A percentile compares a stretch with the other conserved stretches of the same genome.
phyloP scores from a whole-genome alignment of 2,888 invertebrate genomes.

The Hemithea aestivaria region DNA sequence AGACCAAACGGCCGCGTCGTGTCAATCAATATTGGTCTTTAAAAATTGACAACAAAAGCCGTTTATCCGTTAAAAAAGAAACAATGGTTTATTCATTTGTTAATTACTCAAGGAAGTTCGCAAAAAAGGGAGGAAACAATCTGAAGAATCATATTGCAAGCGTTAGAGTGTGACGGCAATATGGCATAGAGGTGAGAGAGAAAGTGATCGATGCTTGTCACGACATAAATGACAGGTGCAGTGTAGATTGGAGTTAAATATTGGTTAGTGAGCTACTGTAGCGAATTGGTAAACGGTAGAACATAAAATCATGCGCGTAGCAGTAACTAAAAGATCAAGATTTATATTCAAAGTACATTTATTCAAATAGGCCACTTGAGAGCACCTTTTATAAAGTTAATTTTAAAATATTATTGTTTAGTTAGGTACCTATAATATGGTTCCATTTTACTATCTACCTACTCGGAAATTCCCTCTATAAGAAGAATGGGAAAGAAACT shows the following conservation, averaged over 20 bases:
- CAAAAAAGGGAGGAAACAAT: slow-evolving; percentile 40
- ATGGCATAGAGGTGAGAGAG: slow-evolving; percentile 47
- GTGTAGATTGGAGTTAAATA: slow-evolving; percentile 40
- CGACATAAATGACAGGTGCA: slow-evolving; percentile 46
- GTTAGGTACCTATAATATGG: no score
- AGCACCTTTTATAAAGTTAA: no score
- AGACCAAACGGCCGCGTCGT: slow-evolving; percentile 23
- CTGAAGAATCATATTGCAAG: slow-evolving; percentile 40
- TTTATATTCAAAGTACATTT: no score
- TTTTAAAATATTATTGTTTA: no score
- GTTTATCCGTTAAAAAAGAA: slow-evolving; percentile 29
- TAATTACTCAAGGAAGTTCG: slow-evolving; percentile 64
- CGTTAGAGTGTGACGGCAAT: slow-evolving; percentile 62
- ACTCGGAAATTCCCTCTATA: no score
- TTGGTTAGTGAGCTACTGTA: slow-evolving; percentile 55
- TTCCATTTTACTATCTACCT: no score
- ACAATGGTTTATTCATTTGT: slow-evolving; percentile 63
- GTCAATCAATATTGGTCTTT: slow-evolving; percentile 49
- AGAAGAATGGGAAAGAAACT: no score
- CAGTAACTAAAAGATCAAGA: background rate
- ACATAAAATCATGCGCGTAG: no score
- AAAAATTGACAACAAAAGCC: slow-evolving; percentile 31
- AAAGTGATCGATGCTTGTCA: slow-evolving; percentile 51
- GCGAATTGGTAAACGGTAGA: slow-evolving; percentile 43
- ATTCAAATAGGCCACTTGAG: no score